A percentile compares a stretch with the other conserved stretches of the same genome.
Conservation (phyloP, 2,888 invertebrate genomes). For the Unio delphinus region DNA sequence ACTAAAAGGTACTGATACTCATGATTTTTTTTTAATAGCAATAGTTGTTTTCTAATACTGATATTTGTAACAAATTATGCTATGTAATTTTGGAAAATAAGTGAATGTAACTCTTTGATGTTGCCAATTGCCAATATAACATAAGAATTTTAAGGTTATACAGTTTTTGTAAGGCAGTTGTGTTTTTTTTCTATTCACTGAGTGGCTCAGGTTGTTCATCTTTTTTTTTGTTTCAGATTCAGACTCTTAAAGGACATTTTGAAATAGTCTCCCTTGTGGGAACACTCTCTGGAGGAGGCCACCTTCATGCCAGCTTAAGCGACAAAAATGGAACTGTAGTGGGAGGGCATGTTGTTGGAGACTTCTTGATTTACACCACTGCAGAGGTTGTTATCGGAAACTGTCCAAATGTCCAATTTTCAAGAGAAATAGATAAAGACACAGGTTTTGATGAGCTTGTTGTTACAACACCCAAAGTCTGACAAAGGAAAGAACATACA, state of each 20-base stretch:
- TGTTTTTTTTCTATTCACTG: not conserved
- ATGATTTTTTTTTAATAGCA: no score
- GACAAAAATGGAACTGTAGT: constrained; percentile 67
- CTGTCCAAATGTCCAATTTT: constrained; percentile 47
- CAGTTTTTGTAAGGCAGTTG: not conserved
- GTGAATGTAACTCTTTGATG: no score
- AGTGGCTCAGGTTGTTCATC: not conserved
- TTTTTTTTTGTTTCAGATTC: constrained; percentile 45
- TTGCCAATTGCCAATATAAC: no score
- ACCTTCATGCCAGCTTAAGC: constrained; percentile 70
- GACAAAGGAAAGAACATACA: no score
- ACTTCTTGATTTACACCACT: constrained; percentile 70
- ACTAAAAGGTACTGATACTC: no score
- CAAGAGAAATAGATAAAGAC: constrained; percentile 44
- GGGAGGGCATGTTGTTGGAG: constrained; percentile 71
- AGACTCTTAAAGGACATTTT: constrained; percentile 59
- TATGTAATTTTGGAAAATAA: no score
- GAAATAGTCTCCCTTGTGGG: constrained; percentile 72
- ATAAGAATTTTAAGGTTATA: no score
- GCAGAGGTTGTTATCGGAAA: constrained; percentile 70
- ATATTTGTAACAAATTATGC: no score
- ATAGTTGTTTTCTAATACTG: no score
- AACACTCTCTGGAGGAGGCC: constrained; percentile 68
- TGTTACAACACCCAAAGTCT: constrained; percentile 11
- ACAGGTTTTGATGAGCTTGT: constrained; percentile 61